Percentiles rank a stretch among this genome's conserved stretches.
Evolutionary conservation across 2,113 vertebrate species (phyloP).

Genomic region (Phaethon lepturus): DNA sequence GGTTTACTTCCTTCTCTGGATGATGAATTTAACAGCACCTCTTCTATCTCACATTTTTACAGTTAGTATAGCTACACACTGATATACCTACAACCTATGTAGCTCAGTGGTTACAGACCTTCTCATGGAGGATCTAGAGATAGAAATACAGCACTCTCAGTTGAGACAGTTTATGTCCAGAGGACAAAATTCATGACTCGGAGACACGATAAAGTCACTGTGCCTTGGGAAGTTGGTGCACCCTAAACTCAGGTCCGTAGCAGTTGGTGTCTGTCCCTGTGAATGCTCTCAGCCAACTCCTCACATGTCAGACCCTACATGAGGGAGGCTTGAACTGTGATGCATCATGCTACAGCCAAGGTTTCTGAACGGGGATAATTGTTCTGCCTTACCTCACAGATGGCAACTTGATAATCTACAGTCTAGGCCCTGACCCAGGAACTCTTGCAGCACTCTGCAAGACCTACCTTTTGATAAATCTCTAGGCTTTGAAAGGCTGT

Average conservation of each 20-base stretch:
- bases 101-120: background rate
- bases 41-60: background rate
- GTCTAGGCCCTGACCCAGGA: background rate
- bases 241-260: background rate
- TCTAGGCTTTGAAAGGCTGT: constrained; percentile 5
- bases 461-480: constrained; percentile 1
- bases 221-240: background rate
- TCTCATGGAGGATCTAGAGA: background rate
- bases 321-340: background rate
- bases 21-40: background rate
- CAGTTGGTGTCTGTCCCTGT: background rate
- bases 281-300: background rate
- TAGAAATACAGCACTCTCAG: background rate
- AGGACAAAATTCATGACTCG: background rate
- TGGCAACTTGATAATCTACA: background rate
- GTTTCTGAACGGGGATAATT: background rate
- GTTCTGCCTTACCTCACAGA: constrained; percentile 18
- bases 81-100: background rate
- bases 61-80: background rate
- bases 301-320: background rate
- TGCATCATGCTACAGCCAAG: background rate
- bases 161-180: background rate
- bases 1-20: background rate
- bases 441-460: background rate
- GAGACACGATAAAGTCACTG: background rate